Evolutionary conservation across 2,797 vertebrate species (phyloP).

Genomic region (Atherinosoma microstoma): DNA sequence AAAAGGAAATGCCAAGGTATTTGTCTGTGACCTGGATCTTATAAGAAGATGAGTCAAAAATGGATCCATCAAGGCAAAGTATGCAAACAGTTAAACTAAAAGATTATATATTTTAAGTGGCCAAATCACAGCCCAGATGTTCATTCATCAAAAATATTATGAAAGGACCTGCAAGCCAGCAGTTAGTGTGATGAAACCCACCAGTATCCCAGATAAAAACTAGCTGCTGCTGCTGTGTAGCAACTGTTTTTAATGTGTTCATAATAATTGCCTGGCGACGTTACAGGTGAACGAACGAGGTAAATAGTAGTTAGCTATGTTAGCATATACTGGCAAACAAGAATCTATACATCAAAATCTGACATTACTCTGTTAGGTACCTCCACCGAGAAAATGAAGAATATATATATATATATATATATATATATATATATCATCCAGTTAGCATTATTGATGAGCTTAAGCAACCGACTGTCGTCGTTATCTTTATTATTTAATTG

Average conservation of each 20-base stretch:
- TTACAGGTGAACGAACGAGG: not conserved
- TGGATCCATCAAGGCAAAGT: not conserved
- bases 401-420: too few relatives aligned
- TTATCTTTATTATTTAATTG: not conserved
- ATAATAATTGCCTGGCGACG: not conserved
- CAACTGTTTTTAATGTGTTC: not conserved
- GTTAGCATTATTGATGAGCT: not conserved
- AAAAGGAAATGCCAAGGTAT: too few relatives aligned
- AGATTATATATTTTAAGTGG: too few relatives aligned
- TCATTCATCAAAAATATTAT: not conserved
- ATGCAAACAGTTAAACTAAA: not conserved
- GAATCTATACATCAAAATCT: not conserved
- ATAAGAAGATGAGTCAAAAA: too few relatives aligned
- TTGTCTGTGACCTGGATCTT: too few relatives aligned
- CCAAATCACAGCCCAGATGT: not conserved
- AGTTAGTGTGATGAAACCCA: too few relatives aligned
- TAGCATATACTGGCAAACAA: not conserved
- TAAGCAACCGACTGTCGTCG: not conserved
- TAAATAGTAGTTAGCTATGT: not conserved
- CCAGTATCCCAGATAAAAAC: not conserved
- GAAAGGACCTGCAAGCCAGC: not conserved
- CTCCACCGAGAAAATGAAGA: not conserved
- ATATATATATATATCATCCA: too few relatives aligned
- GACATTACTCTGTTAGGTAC: not conserved
- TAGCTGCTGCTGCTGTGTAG: not conserved